Percentiles rank a stretch among this genome's conserved stretches.
Conservation (phyloP, 2,888 invertebrate species). For the Lasioglossum figueresi region DNA sequence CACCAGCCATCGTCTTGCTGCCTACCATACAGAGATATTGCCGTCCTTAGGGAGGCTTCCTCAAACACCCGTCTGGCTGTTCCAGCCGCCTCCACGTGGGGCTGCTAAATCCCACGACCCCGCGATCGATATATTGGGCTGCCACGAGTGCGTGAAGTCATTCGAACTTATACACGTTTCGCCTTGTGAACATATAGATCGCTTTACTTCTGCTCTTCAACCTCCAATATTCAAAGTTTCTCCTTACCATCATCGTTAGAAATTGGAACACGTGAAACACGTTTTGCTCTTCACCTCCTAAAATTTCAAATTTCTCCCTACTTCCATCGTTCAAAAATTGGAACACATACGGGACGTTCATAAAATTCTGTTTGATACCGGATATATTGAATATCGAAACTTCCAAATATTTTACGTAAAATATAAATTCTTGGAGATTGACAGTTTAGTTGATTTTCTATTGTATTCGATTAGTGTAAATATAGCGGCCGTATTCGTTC, state of each 20-base stretch:
- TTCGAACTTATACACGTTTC: conserved; percentile 37
- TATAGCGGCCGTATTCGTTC: neutral
- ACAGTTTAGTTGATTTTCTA: neutral
- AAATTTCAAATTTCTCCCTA: no score
- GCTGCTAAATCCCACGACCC: conserved; percentile 66
- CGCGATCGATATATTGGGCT: conserved; percentile 63
- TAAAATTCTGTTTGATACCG: no score
- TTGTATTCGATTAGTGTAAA: neutral
- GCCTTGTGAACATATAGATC: conserved; percentile 47
- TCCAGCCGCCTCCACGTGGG: conserved; percentile 26
- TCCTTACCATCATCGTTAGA: no score
- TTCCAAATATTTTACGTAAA: neutral
- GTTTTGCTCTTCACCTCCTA: no score
- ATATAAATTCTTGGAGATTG: neutral
- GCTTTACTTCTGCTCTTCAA: neutral
- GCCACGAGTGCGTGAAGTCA: conserved; percentile 57
- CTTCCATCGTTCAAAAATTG: no score
- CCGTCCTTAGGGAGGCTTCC: conserved; percentile 52
- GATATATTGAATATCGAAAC: neutral
- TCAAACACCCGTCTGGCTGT: conserved; percentile 37
- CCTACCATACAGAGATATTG: conserved; percentile 75
- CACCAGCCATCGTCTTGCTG: conserved; percentile 66
- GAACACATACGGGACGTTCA: no score
- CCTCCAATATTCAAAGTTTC: neutral
- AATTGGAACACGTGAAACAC: no score